These are phyloP conservation scores for Nestor notabilis DNA, from an alignment of 2,113 vertebrate species.

Conservation along the genomic window DNA sequence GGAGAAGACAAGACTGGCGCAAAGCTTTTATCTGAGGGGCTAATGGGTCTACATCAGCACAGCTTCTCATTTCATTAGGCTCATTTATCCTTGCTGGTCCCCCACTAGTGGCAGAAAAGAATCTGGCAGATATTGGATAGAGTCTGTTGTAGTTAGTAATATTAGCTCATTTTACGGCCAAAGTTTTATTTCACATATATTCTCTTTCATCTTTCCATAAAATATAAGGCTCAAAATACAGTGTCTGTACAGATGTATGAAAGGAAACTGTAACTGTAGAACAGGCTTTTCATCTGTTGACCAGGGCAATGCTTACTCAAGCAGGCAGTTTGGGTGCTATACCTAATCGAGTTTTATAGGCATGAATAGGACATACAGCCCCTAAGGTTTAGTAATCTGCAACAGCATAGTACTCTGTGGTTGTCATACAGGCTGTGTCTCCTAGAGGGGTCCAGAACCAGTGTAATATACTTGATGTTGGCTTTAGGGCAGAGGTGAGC, in stretches of 20 bases:
- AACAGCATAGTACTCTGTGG: rapidly evolving
- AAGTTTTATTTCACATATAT: neutral
- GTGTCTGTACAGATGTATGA: neutral
- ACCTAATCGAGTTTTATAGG: neutral
- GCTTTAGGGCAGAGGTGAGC: neutral
- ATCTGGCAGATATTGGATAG: neutral
- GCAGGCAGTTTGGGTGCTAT: neutral
- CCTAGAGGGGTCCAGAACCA: neutral
- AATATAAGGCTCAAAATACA: neutral
- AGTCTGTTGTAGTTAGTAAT: neutral
- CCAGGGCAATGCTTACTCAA: neutral
- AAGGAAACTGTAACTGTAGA: neutral
- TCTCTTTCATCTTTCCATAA: neutral
- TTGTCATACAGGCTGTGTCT: neutral
- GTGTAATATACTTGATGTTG: neutral
- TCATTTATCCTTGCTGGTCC: neutral
- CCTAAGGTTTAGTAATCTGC: neutral
- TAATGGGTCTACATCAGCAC: neutral
- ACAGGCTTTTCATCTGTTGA: neutral
- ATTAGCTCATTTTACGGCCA: neutral
- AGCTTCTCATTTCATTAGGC: neutral
- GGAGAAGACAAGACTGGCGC: neutral
- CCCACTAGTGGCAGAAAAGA: neutral
- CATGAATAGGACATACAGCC: neutral
- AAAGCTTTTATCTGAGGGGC: neutral